These are phyloP conservation scores for Scrobipalpa costella DNA, from an alignment of 2,888 invertebrate species.

Conservation along the genomic window DNA sequence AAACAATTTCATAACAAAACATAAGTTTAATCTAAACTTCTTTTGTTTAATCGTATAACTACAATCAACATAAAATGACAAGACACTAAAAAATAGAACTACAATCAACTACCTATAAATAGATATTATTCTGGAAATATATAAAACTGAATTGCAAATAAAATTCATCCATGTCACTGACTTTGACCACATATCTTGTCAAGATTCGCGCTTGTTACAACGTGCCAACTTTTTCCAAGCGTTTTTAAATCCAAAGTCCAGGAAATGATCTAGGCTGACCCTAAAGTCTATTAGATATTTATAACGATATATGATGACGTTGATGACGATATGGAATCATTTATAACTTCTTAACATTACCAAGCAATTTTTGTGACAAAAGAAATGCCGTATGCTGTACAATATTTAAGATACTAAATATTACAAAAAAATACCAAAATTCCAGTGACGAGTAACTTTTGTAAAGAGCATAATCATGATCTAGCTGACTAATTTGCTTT, in stretches of 20 bases:
- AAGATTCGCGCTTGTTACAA: background rate
- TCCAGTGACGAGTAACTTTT: no score
- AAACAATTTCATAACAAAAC: no score
- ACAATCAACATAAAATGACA: no score
- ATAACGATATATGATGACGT: background rate
- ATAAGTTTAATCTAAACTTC: no score
- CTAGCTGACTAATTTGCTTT: no score
- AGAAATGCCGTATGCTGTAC: background rate
- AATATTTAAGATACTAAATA: background rate
- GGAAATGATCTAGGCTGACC: background rate
- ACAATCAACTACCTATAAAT: no score
- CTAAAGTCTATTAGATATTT: background rate
- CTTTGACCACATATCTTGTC: background rate
- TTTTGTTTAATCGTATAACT: no score
- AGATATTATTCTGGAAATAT: no score
- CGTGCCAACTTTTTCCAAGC: background rate
- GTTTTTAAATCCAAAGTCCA: slow-evolving; percentile 1
- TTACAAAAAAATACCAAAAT: background rate
- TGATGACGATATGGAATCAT: slow-evolving; percentile 1
- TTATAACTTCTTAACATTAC: background rate
- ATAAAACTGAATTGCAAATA: no score
- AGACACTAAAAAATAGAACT: no score
- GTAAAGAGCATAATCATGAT: no score
- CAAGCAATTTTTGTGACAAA: background rate
- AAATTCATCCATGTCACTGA: no score